phyloP scores from a whole-genome alignment of 2,888 invertebrate genomes.

The Drosophila hawaiiensis region DNA sequence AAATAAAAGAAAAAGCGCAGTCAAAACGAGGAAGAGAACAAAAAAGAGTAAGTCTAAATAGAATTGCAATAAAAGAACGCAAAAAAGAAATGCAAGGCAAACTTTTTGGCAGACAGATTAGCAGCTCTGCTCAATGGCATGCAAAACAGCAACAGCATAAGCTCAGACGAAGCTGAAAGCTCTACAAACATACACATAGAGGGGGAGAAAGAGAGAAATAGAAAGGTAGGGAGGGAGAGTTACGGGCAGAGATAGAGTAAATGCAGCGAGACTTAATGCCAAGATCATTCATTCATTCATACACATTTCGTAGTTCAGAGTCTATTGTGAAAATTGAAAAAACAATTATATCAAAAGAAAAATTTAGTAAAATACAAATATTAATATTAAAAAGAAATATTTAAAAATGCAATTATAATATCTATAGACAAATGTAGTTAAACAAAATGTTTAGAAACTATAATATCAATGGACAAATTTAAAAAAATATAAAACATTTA shows the following conservation, averaged over 20 bases:
- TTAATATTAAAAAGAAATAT: neutral
- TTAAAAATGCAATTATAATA: neutral
- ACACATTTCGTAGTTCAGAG: neutral
- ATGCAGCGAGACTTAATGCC: conserved; percentile 10
- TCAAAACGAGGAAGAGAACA: neutral
- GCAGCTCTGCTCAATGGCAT: conserved; percentile 38
- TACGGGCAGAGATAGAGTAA: neutral
- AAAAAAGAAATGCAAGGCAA: conserved; percentile 18
- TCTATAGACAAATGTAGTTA: neutral
- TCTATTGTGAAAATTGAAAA: neutral
- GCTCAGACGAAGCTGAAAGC: conserved; percentile 6
- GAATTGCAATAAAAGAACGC: conserved; percentile 2
- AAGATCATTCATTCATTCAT: conserved; percentile 33
- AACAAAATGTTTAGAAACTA: neutral
- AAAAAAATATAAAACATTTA: neutral
- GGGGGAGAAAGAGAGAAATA: neutral
- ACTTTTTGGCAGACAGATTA: conserved; percentile 44
- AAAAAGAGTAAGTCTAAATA: neutral
- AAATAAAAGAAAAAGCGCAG: neutral
- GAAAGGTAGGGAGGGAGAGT: neutral
- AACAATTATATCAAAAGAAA: neutral
- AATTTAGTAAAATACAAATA: neutral
- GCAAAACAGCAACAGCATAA: conserved; percentile 25
- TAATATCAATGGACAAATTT: neutral
- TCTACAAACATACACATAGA: neutral